Conservation (phyloP, 2,888 invertebrate species). For the Ectemnius lituratus region DNA sequence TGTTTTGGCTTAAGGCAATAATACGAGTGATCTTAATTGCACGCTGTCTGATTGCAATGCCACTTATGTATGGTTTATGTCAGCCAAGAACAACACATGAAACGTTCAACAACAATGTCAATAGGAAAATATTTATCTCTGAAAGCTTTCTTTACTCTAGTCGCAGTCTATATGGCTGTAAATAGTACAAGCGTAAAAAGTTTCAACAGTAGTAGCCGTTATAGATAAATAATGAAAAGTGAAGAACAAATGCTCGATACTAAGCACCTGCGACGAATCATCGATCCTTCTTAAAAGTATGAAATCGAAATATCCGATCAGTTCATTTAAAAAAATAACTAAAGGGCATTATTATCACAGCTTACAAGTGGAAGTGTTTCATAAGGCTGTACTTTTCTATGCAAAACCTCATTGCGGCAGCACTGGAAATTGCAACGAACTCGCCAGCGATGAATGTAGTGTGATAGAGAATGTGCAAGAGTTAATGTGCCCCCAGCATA, state of each 20-base stretch:
- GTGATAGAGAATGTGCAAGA: constrained; percentile 34
- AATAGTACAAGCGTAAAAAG: constrained; percentile 52
- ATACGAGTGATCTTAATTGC: constrained; percentile 7
- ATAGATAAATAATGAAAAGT: constrained; percentile 43
- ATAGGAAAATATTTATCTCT: constrained; percentile 32
- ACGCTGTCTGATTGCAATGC: not conserved
- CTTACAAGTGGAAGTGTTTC: constrained; percentile 46
- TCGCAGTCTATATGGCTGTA: constrained; percentile 44
- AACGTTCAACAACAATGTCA: constrained; percentile 28
- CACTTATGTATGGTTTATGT: constrained; percentile 4
- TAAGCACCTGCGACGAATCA: constrained; percentile 45
- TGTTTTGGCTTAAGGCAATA: constrained; percentile 27
- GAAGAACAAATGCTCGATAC: constrained; percentile 41
- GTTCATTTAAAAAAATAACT: constrained; percentile 27
- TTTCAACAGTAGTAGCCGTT: constrained; percentile 35
- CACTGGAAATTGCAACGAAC: constrained; percentile 29
- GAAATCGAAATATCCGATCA: constrained; percentile 21
- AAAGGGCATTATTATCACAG: constrained; percentile 52
- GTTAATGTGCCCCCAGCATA: constrained; percentile 31
- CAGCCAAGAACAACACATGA: constrained; percentile 38
- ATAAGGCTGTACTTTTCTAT: constrained; percentile 42
- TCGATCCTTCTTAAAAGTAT: constrained; percentile 29
- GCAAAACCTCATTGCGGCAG: constrained; percentile 18
- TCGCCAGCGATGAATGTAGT: constrained; percentile 30
- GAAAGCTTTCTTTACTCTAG: constrained; percentile 47